These are phyloP conservation scores for Sitobion miscanthi DNA, from an alignment of 1,140 invertebrate species.

Conservation along the genomic window DNA sequence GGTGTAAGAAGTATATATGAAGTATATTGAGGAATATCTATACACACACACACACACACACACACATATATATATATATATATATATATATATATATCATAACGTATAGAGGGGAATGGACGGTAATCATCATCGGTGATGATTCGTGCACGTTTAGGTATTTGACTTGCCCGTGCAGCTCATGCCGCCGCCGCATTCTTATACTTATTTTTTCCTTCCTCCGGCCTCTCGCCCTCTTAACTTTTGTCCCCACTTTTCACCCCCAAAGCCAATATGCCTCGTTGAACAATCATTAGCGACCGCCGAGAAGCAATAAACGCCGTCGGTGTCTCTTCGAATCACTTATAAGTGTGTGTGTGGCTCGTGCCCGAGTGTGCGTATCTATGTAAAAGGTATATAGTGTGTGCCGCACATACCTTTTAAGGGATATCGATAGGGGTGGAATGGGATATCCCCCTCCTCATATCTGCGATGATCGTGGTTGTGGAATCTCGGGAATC, in stretches of 20 bases:
- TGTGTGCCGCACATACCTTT: conserved; percentile 25
- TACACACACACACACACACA: not conserved
- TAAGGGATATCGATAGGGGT: not conserved
- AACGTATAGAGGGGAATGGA: not conserved
- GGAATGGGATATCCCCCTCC: not conserved
- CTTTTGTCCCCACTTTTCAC: not conserved
- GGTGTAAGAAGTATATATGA: not conserved
- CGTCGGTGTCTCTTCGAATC: conserved; percentile 4
- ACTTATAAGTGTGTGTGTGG: not conserved
- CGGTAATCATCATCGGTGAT: conserved; percentile 35
- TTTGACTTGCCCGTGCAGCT: conserved; percentile 2
- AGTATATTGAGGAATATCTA: conserved; percentile 7
- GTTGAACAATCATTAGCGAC: conserved; percentile 45
- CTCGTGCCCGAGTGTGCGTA: not conserved
- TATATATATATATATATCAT: not conserved
- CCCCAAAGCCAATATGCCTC: conserved; percentile 19
- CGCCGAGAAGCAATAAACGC: conserved; percentile 38
- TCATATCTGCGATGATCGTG: not conserved
- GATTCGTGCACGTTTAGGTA: conserved; percentile 48
- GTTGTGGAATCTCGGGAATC: conserved; percentile 42
- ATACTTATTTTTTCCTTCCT: conserved; percentile 30
- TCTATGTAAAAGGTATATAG: conserved; percentile 23
- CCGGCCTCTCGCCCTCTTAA: not conserved
- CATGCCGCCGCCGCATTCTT: conserved; percentile 25
- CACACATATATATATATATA: not conserved